phyloP scores from a whole-genome alignment of 2,113 vertebrate genomes.

The Columba janthina region DNA sequence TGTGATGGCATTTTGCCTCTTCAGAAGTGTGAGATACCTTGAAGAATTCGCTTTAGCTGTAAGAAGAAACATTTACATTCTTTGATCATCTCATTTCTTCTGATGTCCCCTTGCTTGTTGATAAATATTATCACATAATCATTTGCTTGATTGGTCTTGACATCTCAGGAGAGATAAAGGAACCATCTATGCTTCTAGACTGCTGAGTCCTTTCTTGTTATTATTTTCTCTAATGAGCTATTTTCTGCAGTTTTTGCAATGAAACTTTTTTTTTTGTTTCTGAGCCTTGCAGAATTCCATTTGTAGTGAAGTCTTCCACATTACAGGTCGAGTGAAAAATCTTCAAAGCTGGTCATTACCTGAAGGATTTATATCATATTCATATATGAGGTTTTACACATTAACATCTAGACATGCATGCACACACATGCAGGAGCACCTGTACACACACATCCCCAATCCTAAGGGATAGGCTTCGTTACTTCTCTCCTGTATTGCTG shows the following conservation, averaged over 20 bases:
- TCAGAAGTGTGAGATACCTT: neutral
- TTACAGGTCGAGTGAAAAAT: neutral
- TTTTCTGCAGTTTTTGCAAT: neutral
- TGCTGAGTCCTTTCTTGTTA: neutral
- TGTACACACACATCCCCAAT: neutral
- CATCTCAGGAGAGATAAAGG: neutral
- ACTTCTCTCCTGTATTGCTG: neutral
- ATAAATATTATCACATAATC: neutral
- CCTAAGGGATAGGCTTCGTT: fast-evolving
- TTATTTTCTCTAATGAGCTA: neutral
- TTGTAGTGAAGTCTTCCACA: neutral
- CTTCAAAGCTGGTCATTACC: neutral
- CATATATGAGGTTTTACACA: neutral
- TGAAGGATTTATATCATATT: neutral
- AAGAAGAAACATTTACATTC: neutral
- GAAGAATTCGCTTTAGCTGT: neutral
- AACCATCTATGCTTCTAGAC: neutral
- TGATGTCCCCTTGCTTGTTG: neutral
- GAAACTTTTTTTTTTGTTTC: neutral
- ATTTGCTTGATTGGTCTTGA: neutral
- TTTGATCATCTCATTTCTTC: neutral
- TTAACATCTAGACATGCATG: neutral
- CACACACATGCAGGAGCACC: fast-evolving
- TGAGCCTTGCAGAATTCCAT: neutral
- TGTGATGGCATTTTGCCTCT: neutral